Conservation (phyloP, 2,888 invertebrate species). For the Amblyjoppa proteus region DNA sequence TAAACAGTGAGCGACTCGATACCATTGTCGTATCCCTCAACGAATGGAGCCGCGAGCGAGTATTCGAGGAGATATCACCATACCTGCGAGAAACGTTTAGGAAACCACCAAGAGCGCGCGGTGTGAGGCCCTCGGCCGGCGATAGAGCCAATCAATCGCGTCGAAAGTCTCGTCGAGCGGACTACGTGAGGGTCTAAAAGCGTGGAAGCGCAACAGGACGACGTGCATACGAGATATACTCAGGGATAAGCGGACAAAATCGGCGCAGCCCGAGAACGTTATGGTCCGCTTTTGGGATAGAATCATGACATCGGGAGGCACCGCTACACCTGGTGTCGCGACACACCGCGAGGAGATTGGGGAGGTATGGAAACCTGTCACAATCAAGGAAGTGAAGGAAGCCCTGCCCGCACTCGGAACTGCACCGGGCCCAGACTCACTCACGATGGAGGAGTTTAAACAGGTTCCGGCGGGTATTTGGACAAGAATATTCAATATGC, state of each 20-base stretch:
- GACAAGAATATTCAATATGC: constrained; percentile 56
- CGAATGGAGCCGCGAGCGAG: background rate
- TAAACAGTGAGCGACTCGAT: background rate
- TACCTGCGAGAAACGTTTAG: constrained; percentile 51
- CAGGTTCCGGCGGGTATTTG: constrained; percentile 34
- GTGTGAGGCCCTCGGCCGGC: background rate
- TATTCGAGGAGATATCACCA: constrained; percentile 45
- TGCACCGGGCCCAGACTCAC: constrained; percentile 54
- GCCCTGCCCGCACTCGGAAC: constrained; percentile 42
- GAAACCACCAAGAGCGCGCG: background rate
- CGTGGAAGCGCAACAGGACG: constrained; percentile 53
- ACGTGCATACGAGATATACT: constrained; percentile 49
- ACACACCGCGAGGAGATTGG: background rate
- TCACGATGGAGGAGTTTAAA: constrained; percentile 41
- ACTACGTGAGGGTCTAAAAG: constrained; percentile 59
- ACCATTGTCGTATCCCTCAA: background rate
- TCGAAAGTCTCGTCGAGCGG: constrained; percentile 43
- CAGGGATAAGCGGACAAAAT: constrained; percentile 8
- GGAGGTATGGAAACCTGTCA: constrained; percentile 52
- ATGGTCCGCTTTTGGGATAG: constrained; percentile 51
- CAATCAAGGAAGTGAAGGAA: constrained; percentile 5
- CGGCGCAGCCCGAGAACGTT: background rate
- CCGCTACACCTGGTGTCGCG: constrained; percentile 16
- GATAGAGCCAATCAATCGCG: background rate
- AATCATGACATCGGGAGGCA: constrained; percentile 34